phyloP scores from a whole-genome alignment of 2,888 invertebrate genomes.

The Pseudeuparius sepicola region DNA sequence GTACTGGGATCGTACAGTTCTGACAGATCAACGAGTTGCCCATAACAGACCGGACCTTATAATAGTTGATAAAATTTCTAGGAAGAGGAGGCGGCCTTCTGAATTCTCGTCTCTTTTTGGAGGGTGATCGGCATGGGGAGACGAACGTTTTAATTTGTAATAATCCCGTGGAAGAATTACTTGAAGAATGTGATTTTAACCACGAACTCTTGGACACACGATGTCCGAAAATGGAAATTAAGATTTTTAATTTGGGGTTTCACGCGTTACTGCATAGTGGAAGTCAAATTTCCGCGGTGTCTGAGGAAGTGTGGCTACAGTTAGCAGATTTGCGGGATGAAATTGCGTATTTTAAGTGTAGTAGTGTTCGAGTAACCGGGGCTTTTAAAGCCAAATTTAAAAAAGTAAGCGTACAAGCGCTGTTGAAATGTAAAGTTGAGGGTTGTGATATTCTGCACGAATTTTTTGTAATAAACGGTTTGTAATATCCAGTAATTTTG shows the following conservation, averaged over 20 bases:
- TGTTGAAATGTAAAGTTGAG: constrained; percentile 4
- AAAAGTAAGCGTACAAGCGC: constrained; percentile 3
- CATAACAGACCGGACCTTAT: no score
- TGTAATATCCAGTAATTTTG: no score
- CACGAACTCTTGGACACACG: constrained; percentile 6
- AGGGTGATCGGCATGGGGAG: no score
- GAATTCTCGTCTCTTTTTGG: no score
- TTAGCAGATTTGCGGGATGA: constrained; percentile 5
- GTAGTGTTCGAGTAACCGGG: constrained; percentile 5
- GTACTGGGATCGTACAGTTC: no score
- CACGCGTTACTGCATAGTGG: constrained; percentile 9
- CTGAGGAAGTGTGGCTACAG: constrained; percentile 10
- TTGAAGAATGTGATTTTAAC: constrained; percentile 10
- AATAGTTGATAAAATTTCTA: no score
- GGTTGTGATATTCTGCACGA: constrained; percentile 1
- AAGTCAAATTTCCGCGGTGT: constrained; percentile 9
- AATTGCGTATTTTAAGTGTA: constrained; percentile 10
- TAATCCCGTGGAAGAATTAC: constrained; percentile 6
- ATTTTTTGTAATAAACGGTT: constrained; percentile 4
- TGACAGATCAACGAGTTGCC: no score
- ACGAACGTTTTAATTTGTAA: no score
- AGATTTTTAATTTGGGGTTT: constrained; percentile 6
- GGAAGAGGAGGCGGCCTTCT: no score
- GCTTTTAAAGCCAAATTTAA: constrained; percentile 11
- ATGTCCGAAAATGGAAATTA: constrained; percentile 7